Evolutionary conservation across 2,888 invertebrate species (phyloP).

Genomic region (Brachyopa scutellaris): DNA sequence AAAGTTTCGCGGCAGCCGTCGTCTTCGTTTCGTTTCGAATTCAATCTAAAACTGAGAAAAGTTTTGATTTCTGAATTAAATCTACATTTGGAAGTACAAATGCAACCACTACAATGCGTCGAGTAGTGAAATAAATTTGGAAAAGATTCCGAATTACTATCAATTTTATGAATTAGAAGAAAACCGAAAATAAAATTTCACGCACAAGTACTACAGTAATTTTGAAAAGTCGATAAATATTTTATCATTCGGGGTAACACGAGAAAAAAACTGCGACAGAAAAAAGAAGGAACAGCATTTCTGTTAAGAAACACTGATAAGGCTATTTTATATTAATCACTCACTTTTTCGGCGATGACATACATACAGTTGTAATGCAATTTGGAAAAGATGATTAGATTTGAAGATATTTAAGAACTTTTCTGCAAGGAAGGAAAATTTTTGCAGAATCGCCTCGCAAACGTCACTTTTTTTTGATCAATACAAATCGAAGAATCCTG

Average conservation of each 20-base stretch:
- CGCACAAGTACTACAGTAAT: conserved; percentile 47
- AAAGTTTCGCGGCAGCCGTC: conserved; percentile 1
- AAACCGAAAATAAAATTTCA: conserved; percentile 51
- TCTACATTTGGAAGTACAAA: conserved; percentile 11
- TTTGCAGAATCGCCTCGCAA: conserved; percentile 66
- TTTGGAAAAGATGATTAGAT: conserved; percentile 61
- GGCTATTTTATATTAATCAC: conserved; percentile 25
- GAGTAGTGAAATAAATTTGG: not conserved
- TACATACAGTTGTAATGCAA: conserved; percentile 43
- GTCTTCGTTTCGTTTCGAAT: conserved; percentile 33
- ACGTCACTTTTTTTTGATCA: conserved; percentile 75
- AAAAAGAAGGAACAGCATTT: too few species aligned
- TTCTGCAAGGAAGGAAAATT: conserved; percentile 61
- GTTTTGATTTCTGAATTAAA: conserved; percentile 48
- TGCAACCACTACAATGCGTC: conserved; percentile 7
- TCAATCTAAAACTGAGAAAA: conserved; percentile 63
- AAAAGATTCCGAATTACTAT: conserved; percentile 37
- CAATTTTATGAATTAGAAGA: conserved; percentile 36
- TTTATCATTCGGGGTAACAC: conserved; percentile 59
- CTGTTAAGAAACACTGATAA: conserved; percentile 18
- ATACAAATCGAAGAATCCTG: conserved; percentile 72
- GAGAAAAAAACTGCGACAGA: conserved; percentile 42
- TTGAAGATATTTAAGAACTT: conserved; percentile 62
- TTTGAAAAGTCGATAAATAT: conserved; percentile 74
- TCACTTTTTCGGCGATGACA: conserved; percentile 54